Evolutionary conservation across 2,797 vertebrate genomes (phyloP).

Genomic region (Columba guinea): DNA sequence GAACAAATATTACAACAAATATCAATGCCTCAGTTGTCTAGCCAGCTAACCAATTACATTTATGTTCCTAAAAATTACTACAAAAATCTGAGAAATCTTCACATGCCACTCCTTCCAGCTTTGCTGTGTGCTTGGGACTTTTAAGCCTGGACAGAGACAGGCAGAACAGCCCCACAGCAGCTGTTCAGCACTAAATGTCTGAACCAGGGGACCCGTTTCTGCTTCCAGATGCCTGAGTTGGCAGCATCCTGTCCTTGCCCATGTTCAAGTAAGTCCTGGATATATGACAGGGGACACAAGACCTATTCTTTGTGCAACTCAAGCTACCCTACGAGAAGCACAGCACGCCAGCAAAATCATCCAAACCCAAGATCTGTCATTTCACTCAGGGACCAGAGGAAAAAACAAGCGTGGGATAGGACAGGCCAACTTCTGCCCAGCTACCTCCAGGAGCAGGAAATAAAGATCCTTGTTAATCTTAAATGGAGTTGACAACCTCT

Average conservation of each 20-base stretch:
- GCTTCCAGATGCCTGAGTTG: rapidly evolving
- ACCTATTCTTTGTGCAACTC: neutral
- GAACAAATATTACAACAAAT: neutral
- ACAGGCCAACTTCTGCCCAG: neutral
- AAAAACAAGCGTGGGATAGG: neutral
- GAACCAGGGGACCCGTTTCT: neutral
- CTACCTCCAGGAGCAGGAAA: neutral
- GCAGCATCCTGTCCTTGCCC: neutral
- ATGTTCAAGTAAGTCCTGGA: neutral
- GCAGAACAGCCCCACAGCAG: neutral
- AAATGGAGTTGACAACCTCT: neutral
- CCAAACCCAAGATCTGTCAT: neutral
- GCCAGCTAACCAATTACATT: neutral
- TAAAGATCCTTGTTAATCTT: neutral
- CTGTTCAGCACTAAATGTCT: neutral
- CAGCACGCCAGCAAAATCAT: neutral
- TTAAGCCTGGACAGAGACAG: neutral
- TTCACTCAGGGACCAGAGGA: neutral
- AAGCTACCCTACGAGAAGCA: neutral
- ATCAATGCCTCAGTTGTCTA: neutral
- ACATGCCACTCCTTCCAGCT: neutral
- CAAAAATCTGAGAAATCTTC: neutral
- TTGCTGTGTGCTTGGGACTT: rapidly evolving
- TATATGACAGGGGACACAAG: neutral
- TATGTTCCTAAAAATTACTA: neutral